Base-by-base conservation (phyloP, 2,888 invertebrate species). In the Odontothrips loti region DNA sequence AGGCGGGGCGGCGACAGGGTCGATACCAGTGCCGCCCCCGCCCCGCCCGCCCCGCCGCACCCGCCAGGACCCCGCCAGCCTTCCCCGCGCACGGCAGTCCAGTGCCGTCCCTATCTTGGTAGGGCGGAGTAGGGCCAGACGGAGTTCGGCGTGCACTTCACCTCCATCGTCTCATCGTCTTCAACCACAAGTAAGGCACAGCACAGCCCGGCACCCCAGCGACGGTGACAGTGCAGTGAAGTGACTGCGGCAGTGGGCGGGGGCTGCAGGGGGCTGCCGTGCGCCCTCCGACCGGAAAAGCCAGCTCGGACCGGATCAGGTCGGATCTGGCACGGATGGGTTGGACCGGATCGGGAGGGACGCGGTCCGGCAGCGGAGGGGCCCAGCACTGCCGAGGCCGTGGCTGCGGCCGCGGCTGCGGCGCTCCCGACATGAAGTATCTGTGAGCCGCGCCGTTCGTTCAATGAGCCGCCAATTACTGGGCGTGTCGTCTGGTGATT, bases 21-120 rank as follows among this genome's bases (percentile, higher is more conserved):
- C 68, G 68, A 75, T 75, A 75, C 68, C 68, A n/a, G 68, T 6
- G 34, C 68, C 68, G 68, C n/a, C 63, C 63, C 23, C 68, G 23
- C 68, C 68, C 8, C 63, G n/a, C 63, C 68, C 68, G n/a, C 23
- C 23, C 9, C 68, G 11, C 23, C 27, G 8, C 68, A 1, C 68
- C 12, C 68, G 6, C 27, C 27, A 0, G 68, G 11, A 23, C 9
- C 68, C 23, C 27, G 23, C 27, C 23, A 12, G 23, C 27, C n/a
- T 12, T 12, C 68, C 68, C 68, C 68, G 68, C 68, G 11, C 68
- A 12, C 23, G 23, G 23, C 68, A 27, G 23, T 23, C 23, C 58
- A 58, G 58, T 58, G 20, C 58, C 17, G 58, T 58, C 6, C 58
- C n/a, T 6, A n/a, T 58, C 58, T n/a, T 17, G 17, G 20, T 15